Evolutionary conservation across 2,888 invertebrate genomes (phyloP).

Genomic region (Orthonychiurus folsomi): DNA sequence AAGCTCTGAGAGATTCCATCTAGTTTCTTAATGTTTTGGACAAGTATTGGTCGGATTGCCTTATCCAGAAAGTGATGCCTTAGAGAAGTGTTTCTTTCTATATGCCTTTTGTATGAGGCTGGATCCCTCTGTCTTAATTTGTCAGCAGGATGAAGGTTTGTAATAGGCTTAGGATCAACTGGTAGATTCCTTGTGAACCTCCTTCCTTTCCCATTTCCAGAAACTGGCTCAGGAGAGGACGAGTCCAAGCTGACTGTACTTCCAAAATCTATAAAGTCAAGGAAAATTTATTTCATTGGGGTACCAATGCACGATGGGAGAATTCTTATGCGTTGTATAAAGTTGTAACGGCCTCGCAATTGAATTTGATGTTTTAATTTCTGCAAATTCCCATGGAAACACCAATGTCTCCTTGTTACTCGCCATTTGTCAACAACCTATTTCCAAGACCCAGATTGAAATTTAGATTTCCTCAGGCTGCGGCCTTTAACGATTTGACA

Average conservation of each 20-base stretch:
- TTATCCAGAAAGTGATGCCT: slow-evolving; percentile 32
- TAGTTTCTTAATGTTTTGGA: slow-evolving; percentile 26
- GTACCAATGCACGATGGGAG: no score
- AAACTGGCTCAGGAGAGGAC: not conserved
- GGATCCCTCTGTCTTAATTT: slow-evolving; percentile 10
- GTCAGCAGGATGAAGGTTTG: not conserved
- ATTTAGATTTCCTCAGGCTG: no score
- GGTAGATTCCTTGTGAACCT: not conserved
- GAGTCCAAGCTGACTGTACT: slow-evolving; percentile 13
- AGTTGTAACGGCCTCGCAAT: no score
- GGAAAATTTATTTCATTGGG: no score
- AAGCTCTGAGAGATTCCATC: slow-evolving; percentile 34
- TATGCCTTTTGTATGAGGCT: slow-evolving; percentile 24
- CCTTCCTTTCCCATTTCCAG: not conserved
- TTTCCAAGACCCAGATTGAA: no score
- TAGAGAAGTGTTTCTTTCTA: slow-evolving; percentile 31
- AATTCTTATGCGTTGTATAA: no score
- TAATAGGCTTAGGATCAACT: not conserved
- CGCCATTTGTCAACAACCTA: no score
- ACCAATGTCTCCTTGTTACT: no score
- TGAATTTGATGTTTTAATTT: no score
- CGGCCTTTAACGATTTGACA: no score
- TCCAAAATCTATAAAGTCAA: slow-evolving; percentile 10
- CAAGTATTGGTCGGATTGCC: slow-evolving; percentile 32
- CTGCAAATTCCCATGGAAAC: no score